Evolutionary conservation across 2,888 invertebrate genomes (phyloP), one percentile per base, ranked within the genome.

Genomic region (Trachelus troglodyta): DNA sequence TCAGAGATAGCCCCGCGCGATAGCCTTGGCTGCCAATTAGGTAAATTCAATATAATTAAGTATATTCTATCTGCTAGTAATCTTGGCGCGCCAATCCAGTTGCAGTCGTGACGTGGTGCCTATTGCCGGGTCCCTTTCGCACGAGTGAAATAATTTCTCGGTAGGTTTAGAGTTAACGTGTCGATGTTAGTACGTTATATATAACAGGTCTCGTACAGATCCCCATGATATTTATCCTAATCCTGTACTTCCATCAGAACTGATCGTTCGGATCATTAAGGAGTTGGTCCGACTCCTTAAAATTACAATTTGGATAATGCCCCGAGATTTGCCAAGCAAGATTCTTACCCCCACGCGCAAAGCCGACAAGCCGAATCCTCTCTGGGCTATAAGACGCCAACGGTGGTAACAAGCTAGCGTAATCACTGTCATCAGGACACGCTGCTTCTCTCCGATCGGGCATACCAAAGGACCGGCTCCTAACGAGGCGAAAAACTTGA

Each of bases 31-130:
- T 79, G 76, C 82, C 87, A 87, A 87, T 87, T 86, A 86, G 85
- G 85, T 85, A 85, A 87, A 87, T 86, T 85, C 87, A 83, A 87
- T 87, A 87, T 87, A 86, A 86, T 87, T 87, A 87, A 87, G 82
- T 85, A 85, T 85, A 85, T 85, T 86, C 83, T 82, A 86, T 79
- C 74, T 75, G 40, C 34, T 31, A 73, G 77, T 79, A 80, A 83
- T 83, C 81, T 77, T 69, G 69, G 31, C 77, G 76, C 75, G 80
- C 75, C 77, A 79, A 82, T 79, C 79, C 69, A 77, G 74, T 37
- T 71, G 74, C 74, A 74, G 74, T 74, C 74, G 74, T 74, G 74
- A 74, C 37, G 74, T 37, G n/a, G 74, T 35, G 35, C 74, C 74
- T 74, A 23, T 71, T 71, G 71, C 71, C 71, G 15, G 71, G 71